Evolutionary conservation across 2,888 invertebrate genomes (phyloP).

Genomic region (Torymus auratus): DNA sequence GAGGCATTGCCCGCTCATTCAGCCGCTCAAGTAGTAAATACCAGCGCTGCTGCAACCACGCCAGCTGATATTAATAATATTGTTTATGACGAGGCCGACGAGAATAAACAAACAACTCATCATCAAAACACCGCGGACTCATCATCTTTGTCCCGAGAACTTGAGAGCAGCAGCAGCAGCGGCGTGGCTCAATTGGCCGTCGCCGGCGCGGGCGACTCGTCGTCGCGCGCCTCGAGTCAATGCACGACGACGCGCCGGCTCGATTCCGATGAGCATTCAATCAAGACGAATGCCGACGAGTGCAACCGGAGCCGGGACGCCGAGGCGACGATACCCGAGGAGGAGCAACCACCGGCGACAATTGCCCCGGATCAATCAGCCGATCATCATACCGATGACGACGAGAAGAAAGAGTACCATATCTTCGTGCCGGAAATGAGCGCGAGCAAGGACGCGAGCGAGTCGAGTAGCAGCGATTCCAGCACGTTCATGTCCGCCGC

Average conservation of each 20-base stretch:
- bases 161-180: too few relatives aligned
- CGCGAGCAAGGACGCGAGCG: slow-evolving; percentile 25
- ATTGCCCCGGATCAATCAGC: background rate
- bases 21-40: background rate
- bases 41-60: slow-evolving; percentile 68
- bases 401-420: slow-evolving; percentile 60
- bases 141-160: background rate
- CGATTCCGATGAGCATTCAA: slow-evolving; percentile 27
- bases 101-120: slow-evolving; percentile 7
- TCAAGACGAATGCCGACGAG: slow-evolving; percentile 41
- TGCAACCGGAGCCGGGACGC: slow-evolving; percentile 21
- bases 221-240: slow-evolving; percentile 41
- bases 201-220: too few relatives aligned
- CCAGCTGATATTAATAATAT: slow-evolving; percentile 11
- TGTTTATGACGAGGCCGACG: slow-evolving; percentile 3
- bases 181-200: too few relatives aligned
- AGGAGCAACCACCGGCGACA: background rate
- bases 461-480: slow-evolving; percentile 54
- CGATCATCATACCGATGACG: slow-evolving; percentile 44
- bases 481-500: slow-evolving; percentile 66
- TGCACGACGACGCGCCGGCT: slow-evolving; percentile 10
- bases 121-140: slow-evolving; percentile 22
- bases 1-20: slow-evolving; percentile 66
- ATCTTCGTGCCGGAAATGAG: slow-evolving; percentile 61
- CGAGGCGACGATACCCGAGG: slow-evolving; percentile 1